Evolutionary conservation across 2,113 vertebrate genomes (phyloP).

Genomic region (Halcyon senegalensis): DNA sequence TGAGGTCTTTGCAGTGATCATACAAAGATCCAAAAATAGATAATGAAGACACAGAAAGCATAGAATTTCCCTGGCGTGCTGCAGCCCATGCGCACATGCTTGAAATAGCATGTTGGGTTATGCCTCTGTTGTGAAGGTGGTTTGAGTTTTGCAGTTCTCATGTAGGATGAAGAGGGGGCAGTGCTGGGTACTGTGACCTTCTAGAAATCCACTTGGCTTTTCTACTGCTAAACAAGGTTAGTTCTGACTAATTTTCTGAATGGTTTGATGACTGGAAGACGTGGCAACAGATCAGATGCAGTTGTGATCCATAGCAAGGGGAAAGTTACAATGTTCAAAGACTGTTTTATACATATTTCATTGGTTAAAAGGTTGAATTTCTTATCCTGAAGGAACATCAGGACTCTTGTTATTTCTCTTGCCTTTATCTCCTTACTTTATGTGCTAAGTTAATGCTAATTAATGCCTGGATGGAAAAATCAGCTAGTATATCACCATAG

Average conservation of each 20-base stretch:
- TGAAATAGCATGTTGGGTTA: background rate
- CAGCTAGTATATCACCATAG: background rate
- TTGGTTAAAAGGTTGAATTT: conserved; percentile 62
- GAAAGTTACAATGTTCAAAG: conserved; percentile 46
- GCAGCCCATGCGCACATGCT: background rate
- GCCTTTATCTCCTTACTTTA: conserved; percentile 47
- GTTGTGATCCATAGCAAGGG: background rate
- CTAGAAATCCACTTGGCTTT: background rate
- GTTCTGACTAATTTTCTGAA: conserved; percentile 37
- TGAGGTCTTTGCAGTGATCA: conserved; percentile 44
- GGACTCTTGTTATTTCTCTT: conserved; percentile 30
- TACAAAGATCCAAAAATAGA: conserved; percentile 50
- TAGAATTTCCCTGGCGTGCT: background rate
- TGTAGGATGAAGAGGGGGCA: background rate
- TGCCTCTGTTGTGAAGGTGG: background rate
- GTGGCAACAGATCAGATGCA: background rate
- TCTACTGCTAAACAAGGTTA: background rate
- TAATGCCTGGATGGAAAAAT: conserved; percentile 61
- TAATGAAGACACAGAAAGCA: conserved; percentile 3
- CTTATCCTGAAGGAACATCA: conserved; percentile 67
- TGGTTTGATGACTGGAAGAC: conserved; percentile 46
- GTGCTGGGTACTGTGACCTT: background rate
- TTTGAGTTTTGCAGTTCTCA: background rate
- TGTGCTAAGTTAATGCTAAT: conserved; percentile 60
- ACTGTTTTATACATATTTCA: conserved; percentile 67